Percentiles rank a stretch among this genome's conserved stretches.
phyloP scores from a whole-genome alignment of 2,797 vertebrate genomes.

The Iguana delicatissima region DNA sequence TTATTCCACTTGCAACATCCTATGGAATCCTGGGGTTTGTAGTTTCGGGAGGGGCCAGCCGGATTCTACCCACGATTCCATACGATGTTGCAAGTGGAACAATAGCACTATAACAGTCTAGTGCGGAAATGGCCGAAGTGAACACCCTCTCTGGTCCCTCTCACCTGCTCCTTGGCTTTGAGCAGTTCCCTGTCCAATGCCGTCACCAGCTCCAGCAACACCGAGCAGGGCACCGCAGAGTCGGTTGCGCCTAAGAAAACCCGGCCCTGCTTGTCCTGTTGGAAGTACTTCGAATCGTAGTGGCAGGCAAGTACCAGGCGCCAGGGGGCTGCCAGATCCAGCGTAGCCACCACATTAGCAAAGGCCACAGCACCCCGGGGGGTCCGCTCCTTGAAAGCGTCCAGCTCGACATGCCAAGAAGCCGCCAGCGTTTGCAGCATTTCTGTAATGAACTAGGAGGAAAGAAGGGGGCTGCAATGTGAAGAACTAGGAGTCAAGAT shows the following conservation, averaged over 20 bases:
- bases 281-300: conserved; percentile 91
- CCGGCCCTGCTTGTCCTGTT: conserved; percentile 66
- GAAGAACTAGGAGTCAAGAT: not conserved
- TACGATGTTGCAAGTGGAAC: no score
- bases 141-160: not conserved
- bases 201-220: conserved; percentile 89
- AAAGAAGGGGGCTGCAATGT: accelerated
- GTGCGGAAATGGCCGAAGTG: no score
- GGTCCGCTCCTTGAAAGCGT: conserved; percentile 84
- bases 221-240: conserved; percentile 91
- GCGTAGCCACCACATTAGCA: conserved; percentile 88
- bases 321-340: conserved; percentile 82
- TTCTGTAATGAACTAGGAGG: conserved; percentile 84
- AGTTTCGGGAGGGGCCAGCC: no score
- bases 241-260: conserved; percentile 91
- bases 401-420: conserved; percentile 87
- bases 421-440: conserved; percentile 81
- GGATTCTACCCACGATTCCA: no score
- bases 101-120: no score
- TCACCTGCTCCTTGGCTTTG: conserved; percentile 83
- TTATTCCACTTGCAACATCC: no score
- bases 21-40: no score
- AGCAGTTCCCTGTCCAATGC: conserved; percentile 84
- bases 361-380: conserved; percentile 86
- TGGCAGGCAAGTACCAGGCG: conserved; percentile 90